These are phyloP conservation scores for Eudyptes chrysolophus DNA, from an alignment of 2,113 vertebrate genomes.

Conservation along the genomic window DNA sequence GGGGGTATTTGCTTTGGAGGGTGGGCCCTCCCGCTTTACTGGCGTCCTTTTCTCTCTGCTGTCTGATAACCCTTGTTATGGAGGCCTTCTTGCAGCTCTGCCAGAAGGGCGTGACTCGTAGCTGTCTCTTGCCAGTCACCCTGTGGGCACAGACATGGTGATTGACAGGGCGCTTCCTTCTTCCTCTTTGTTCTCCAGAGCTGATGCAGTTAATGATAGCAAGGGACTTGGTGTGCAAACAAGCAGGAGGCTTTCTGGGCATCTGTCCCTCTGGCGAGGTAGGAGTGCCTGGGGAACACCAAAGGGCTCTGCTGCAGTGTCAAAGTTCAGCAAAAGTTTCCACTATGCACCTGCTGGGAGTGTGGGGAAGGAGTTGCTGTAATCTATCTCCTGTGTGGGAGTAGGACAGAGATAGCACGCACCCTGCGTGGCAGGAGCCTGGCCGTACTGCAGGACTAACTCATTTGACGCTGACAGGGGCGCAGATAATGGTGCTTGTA, in stretches of 20 bases:
- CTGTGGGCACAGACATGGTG: background rate
- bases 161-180: too few relatives aligned
- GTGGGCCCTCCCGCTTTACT: background rate
- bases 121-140: background rate
- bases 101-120: background rate
- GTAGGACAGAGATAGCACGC: rapidly evolving
- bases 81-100: background rate
- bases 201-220: background rate
- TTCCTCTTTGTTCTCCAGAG: background rate
- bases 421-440: too few relatives aligned
- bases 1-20: background rate
- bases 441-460: background rate
- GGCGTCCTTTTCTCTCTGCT: background rate
- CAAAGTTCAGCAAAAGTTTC: background rate
- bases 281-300: background rate
- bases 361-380: background rate
- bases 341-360: background rate
- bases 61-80: background rate
- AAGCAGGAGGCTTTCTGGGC: background rate
- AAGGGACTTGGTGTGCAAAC: background rate
- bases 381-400: too few relatives aligned
- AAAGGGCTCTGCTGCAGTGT: background rate
- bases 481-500: background rate
- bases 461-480: background rate
- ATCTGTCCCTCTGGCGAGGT: background rate